Percentiles rank a stretch among this genome's conserved stretches.
Evolutionary conservation across 2,113 vertebrate species (phyloP).

Genomic region (Corynorhinus townsendii): DNA sequence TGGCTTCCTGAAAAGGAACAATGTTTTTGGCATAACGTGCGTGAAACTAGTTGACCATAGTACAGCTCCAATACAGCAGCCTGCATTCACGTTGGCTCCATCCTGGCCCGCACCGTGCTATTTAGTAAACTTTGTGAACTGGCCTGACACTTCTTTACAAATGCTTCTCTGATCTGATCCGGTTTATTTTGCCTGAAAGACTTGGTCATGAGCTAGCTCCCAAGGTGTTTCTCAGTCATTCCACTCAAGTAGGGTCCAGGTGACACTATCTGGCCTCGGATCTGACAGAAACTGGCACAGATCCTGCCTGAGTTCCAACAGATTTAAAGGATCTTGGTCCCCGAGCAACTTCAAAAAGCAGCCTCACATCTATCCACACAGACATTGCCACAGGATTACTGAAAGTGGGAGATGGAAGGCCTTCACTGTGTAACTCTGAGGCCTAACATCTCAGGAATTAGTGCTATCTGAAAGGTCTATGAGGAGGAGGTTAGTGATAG

Average conservation of each 20-base stretch:
- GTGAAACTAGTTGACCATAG: neutral
- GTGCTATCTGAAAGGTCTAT: neutral
- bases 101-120: neutral
- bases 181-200: neutral
- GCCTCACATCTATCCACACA: neutral
- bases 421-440: neutral
- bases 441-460: neutral
- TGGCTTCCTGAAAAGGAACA: constrained; percentile 15
- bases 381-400: neutral
- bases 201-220: neutral
- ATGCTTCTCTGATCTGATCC: neutral
- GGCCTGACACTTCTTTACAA: neutral
- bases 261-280: neutral
- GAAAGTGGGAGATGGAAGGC: neutral
- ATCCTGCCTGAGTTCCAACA: neutral
- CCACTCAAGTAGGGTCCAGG: neutral
- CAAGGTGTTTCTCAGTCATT: neutral
- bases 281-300: neutral
- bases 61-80: accelerated
- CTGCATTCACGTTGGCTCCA: neutral
- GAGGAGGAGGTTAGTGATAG: neutral
- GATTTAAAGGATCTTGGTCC: neutral
- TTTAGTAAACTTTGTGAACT: neutral
- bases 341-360: neutral
- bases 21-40: neutral